A percentile compares a stretch with the other conserved stretches of the same genome.
Evolutionary conservation across 2,888 invertebrate genomes (phyloP).

Genomic region (Andrena bicolor): DNA sequence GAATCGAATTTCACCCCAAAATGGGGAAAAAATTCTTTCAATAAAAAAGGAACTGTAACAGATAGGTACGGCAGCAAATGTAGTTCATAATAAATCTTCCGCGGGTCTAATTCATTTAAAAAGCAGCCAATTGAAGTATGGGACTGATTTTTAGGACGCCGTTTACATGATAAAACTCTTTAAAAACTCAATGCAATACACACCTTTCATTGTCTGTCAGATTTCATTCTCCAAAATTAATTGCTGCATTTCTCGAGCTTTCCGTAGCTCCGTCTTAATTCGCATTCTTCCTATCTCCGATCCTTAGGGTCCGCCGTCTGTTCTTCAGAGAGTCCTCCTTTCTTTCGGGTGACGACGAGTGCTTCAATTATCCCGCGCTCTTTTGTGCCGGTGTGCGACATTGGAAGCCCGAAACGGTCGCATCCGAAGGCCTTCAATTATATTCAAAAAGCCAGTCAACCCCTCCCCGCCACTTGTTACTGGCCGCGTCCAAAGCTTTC

Average conservation of each 20-base stretch:
- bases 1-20: too few relatives aligned
- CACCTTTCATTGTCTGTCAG: neutral
- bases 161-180: too few relatives aligned
- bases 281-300: slow-evolving; percentile 17
- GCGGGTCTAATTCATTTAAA: too few relatives aligned
- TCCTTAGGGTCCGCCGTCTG: neutral
- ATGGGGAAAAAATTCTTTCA: too few relatives aligned
- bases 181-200: too few relatives aligned
- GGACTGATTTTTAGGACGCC: too few relatives aligned
- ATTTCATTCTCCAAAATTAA: neutral
- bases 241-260: neutral
- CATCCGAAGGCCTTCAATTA: slow-evolving; percentile 48
- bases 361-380: slow-evolving; percentile 55
- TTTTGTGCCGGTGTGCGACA: slow-evolving; percentile 30
- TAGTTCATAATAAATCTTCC: too few relatives aligned
- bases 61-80: too few relatives aligned
- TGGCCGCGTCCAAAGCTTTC: slow-evolving; percentile 23
- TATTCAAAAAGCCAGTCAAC: slow-evolving; percentile 39
- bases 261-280: slow-evolving; percentile 2
- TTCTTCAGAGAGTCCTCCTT: slow-evolving; percentile 13
- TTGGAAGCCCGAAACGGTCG: slow-evolving; percentile 35
- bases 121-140: too few relatives aligned
- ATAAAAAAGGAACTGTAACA: too few relatives aligned
- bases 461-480: slow-evolving; percentile 20
- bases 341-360: slow-evolving; percentile 3